Percentiles rank a stretch among this genome's conserved stretches.
Evolutionary conservation across 2,888 invertebrate species (phyloP).

Genomic region (Gandaritis pyraliata): DNA sequence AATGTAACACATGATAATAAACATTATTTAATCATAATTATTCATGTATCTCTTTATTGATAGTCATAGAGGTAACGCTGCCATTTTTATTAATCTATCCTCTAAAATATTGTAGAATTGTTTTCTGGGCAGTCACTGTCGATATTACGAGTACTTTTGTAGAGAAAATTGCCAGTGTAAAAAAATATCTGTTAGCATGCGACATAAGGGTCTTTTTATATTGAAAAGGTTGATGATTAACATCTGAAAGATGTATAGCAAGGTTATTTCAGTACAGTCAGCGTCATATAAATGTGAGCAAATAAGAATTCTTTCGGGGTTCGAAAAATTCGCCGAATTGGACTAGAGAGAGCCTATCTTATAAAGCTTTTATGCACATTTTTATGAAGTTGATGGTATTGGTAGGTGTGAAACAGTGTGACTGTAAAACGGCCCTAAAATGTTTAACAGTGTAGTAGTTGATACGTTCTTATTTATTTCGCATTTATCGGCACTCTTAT

Average conservation of each 20-base stretch:
- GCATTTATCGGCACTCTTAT: background rate
- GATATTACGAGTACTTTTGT: constrained; percentile 1
- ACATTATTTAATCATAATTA: too few species aligned
- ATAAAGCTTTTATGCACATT: background rate
- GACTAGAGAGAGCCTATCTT: background rate
- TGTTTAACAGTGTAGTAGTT: constrained; percentile 1
- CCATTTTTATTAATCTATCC: background rate
- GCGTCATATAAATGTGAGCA: constrained; percentile 17
- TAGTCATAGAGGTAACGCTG: background rate
- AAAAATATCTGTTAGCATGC: background rate
- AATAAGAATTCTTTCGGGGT: background rate
- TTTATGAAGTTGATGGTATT: constrained; percentile 14
- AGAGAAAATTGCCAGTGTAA: background rate
- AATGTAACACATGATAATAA: too few species aligned
- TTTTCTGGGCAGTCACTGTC: too few species aligned
- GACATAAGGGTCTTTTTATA: constrained; percentile 3
- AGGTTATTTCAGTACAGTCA: constrained; percentile 11
- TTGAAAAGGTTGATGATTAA: constrained; percentile 7
- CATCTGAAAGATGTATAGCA: constrained; percentile 26
- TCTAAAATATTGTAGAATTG: too few species aligned
- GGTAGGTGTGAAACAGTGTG: constrained; percentile 15
- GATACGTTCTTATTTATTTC: constrained; percentile 1
- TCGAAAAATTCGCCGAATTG: background rate
- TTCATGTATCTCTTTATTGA: background rate
- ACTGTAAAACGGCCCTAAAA: constrained; percentile 21